Evolutionary conservation across 2,113 vertebrate species (phyloP), one percentile per base, ranked within the genome.

Genomic region (Clarias batrachus): DNA sequence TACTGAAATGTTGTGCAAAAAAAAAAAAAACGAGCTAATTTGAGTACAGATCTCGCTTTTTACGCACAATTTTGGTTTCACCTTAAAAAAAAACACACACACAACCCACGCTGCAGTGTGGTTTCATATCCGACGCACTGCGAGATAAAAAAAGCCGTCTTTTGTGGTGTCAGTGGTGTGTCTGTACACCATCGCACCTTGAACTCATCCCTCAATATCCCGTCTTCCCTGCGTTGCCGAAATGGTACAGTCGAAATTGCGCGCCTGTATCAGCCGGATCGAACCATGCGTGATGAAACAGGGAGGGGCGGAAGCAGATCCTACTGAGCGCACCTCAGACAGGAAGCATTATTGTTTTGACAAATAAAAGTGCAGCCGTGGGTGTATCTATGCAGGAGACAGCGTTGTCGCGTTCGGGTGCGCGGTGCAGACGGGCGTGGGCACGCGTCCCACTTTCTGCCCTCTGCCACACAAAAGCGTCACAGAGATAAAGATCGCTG

Each of bases 391-490:
- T 30, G 19, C 78, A 41, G 78, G 30, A 81, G 57, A 81, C 25
- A 11, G 17, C 84, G 1, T 48, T 52, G 41, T 19, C 63, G 25
- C 6, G 41, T 63, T 54, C 4, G 30, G 41, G 37, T 13, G 3
- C 30, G 57, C 57, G 6, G 30, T 8, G 11, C 27, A 63, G 68
- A 74, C 80, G 41, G 80, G 86, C 68, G 86, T 73, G 80, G 86
- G 86, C 80, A 74, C 68, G 57, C 41, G 70, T 62, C 81, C 80
- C 86, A 83, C 81, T 76, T 87, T 76, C 48, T 76, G n/a, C 81
- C 80, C 68, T 52, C 52, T 54, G 71, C 78, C 23, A 41, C 66
- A 70, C 85, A 83, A 83, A 83, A 52, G 63, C 65, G 27, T 33
- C 63, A 33, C 63, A 84, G 68, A 70, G 81, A 84, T 84, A 73